Percentiles rank a stretch among this genome's conserved stretches.
phyloP scores from a whole-genome alignment of 2,888 invertebrate species.

The Serripes groenlandicus region DNA sequence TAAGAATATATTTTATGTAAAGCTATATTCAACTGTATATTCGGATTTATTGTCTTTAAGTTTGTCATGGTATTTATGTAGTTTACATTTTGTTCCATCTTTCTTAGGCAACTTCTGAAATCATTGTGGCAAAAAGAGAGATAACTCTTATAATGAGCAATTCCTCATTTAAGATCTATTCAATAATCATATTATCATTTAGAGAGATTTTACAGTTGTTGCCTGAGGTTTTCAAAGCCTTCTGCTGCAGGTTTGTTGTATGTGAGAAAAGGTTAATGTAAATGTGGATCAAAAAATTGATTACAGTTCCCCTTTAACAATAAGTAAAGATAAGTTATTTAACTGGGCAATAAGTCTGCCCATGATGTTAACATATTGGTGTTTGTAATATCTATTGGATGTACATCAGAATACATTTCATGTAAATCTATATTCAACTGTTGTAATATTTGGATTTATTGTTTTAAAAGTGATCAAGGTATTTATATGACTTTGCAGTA shows the following conservation, averaged over 20 bases:
- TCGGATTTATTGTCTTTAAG: no score
- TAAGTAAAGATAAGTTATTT: constrained; percentile 19
- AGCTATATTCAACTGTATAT: no score
- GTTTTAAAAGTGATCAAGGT: background rate
- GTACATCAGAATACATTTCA: background rate
- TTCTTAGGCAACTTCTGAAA: no score
- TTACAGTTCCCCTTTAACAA: constrained; percentile 17
- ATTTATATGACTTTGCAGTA: background rate
- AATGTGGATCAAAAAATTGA: background rate
- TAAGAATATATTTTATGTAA: no score
- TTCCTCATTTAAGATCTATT: background rate
- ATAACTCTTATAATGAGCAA: background rate
- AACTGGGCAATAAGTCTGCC: background rate
- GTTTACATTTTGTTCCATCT: no score
- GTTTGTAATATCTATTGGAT: constrained; percentile 1
- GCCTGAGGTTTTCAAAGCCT: no score
- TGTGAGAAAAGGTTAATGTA: no score
- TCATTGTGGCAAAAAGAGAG: no score
- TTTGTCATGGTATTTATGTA: no score
- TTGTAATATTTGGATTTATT: background rate
- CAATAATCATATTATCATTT: no score
- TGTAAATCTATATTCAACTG: no score
- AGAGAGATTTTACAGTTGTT: background rate
- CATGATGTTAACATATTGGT: constrained; percentile 2
- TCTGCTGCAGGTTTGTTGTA: no score